These are phyloP conservation scores for Agonopterix alstromeriana DNA, from an alignment of 2,888 invertebrate genomes.

Conservation along the genomic window DNA sequence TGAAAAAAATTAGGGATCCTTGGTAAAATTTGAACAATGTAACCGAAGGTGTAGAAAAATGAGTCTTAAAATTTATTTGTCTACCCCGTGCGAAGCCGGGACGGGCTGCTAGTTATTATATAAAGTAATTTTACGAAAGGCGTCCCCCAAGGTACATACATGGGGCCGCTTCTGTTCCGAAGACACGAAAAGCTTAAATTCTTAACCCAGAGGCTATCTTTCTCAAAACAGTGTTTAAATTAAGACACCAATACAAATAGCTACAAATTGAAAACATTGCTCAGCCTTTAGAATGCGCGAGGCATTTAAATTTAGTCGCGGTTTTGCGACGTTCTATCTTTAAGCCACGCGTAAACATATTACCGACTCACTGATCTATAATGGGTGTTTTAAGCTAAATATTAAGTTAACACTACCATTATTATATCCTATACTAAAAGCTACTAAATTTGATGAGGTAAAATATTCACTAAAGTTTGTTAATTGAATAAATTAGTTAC, in stretches of 20 bases:
- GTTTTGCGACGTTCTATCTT: slow-evolving; percentile 11
- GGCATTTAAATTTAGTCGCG: slow-evolving; percentile 19
- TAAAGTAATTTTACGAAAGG: background rate
- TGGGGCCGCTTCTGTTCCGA: background rate
- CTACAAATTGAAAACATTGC: slow-evolving; percentile 15
- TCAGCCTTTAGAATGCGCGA: slow-evolving; percentile 13
- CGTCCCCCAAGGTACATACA: background rate
- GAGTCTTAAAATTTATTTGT: too few species aligned
- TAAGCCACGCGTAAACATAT: slow-evolving; percentile 7
- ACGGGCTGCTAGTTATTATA: too few species aligned
- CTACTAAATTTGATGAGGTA: too few species aligned
- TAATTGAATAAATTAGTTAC: too few species aligned
- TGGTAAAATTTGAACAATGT: too few species aligned
- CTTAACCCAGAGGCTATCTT: background rate
- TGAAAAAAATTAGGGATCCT: too few species aligned
- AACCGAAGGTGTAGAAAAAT: too few species aligned
- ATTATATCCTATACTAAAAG: too few species aligned
- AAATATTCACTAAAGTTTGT: too few species aligned
- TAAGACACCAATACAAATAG: slow-evolving; percentile 9
- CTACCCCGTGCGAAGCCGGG: too few species aligned
- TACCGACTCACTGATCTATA: slow-evolving; percentile 2
- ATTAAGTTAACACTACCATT: too few species aligned
- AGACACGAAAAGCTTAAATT: background rate
- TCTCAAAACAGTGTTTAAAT: slow-evolving; percentile 3
- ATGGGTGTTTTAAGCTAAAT: background rate